Evolutionary conservation across 2,113 vertebrate genomes (phyloP).

Genomic region (Xyliphius kryptos): DNA sequence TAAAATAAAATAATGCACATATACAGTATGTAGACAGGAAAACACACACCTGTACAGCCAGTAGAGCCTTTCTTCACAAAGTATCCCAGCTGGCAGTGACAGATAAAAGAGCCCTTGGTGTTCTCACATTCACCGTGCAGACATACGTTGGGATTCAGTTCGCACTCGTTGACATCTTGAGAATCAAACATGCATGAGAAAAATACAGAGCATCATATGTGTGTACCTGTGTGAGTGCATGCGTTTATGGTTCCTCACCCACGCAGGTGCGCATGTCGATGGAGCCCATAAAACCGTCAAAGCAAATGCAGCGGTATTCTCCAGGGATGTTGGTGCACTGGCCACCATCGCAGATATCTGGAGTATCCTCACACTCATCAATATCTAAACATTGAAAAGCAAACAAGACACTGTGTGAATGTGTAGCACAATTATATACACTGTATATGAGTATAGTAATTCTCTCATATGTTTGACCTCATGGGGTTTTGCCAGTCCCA

Average conservation of each 20-base stretch:
- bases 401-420: no score
- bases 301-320: conserved; percentile 85
- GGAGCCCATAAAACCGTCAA: conserved; percentile 68
- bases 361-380: conserved; percentile 75
- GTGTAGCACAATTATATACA: neutral
- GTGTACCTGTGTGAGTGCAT: neutral
- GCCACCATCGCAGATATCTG: conserved; percentile 82
- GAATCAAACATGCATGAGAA: conserved; percentile 4
- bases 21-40: no score
- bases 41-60: conserved; percentile 80
- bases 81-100: conserved; percentile 84
- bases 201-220: neutral
- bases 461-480: no score
- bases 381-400: conserved; percentile 54
- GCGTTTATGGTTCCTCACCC: no score
- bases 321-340: conserved; percentile 87
- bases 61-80: conserved; percentile 82
- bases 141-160: conserved; percentile 87
- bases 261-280: no score
- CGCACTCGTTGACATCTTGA: conserved; percentile 86
- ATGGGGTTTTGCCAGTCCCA: no score
- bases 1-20: no score
- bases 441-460: neutral
- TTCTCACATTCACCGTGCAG: conserved; percentile 87
- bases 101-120: conserved; percentile 91